Evolutionary conservation across 1,140 invertebrate genomes (phyloP), one percentile per base, ranked within the genome.

Genomic region (Drosophila oshimai): DNA sequence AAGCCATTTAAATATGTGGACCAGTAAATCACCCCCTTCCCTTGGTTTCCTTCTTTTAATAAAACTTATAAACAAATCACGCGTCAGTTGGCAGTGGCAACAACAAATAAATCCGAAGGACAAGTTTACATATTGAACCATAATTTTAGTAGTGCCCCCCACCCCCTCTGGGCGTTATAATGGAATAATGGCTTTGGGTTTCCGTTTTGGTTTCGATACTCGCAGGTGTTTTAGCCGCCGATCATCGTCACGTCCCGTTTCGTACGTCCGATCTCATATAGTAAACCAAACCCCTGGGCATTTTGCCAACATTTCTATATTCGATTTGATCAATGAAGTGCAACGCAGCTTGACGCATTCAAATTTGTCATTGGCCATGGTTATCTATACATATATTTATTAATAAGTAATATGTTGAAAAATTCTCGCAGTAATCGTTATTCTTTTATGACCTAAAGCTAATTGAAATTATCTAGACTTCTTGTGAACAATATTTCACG

Each of bases 311-410:
- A 28, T 24, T 49, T 50, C n/a, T 15, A 17, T 44, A 58, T 39
- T 34, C 13, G 53, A 65, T 33, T 64, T 39, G 58, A 39, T 65
- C 58, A 65, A 65, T 65, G 58, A 50, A 65, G 61, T 65, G 61
- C 58, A 62, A 60, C 58, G 53, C 58, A 60, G 58, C 58, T 58
- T 62, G 58, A 62, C 58, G 58, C 58, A 62, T 62, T 60, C 28
- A 24, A 62, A 61, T 61, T 61, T 41, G 49, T 24, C 36, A 41
- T 24, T 61, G 57, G 54, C 36, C 57, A 15, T 53, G 47, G 17
- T 34, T 15, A 18, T 12, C 17, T 44, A 12, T 18, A 15, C 34
- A 12, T 18, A 15, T 50, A 49, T 50, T 50, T 53, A 13, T 28
- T 46, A 18, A 20, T 20, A 17, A 29, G 26, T 46, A 15, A 46